A percentile compares a stretch with the other conserved stretches of the same genome.
Evolutionary conservation across 1,140 invertebrate species (phyloP).

Genomic region (Panulirus ornatus): DNA sequence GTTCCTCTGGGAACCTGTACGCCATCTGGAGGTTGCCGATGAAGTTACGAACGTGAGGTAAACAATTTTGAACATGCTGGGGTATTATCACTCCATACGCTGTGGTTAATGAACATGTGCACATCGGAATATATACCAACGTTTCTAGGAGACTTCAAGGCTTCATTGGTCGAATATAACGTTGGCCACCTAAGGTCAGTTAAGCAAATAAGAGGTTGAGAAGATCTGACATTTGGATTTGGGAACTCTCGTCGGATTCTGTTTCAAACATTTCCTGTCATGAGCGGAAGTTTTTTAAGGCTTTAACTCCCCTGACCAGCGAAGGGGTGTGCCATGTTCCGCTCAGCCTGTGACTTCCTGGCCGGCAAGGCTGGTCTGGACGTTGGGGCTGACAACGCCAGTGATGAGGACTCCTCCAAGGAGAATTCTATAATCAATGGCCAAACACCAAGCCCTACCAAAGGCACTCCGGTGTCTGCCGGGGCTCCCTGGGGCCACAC

Average conservation of each 20-base stretch:
- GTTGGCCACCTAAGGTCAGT: no score
- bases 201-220: no score
- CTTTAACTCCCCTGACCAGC: not conserved
- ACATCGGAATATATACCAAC: not conserved
- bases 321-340: constrained; percentile 14
- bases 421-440: constrained; percentile 42
- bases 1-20: no score
- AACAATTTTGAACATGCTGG: constrained; percentile 36
- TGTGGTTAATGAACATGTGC: not conserved
- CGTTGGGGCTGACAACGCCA: not conserved
- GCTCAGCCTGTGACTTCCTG: constrained; percentile 47
- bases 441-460: not conserved
- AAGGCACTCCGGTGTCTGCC: not conserved
- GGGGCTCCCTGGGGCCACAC: constrained; percentile 54
- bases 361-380: constrained; percentile 34
- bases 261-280: not conserved
- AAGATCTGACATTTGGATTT: no score
- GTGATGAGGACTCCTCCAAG: constrained; percentile 34
- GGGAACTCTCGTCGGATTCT: no score
- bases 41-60: not conserved
- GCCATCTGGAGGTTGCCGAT: not conserved
- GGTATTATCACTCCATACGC: not conserved
- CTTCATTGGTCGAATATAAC: not conserved
- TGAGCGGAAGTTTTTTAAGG: not conserved
- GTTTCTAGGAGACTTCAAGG: not conserved